phyloP scores from a whole-genome alignment of 1,140 invertebrate genomes.

The Megalopta genalis region DNA sequence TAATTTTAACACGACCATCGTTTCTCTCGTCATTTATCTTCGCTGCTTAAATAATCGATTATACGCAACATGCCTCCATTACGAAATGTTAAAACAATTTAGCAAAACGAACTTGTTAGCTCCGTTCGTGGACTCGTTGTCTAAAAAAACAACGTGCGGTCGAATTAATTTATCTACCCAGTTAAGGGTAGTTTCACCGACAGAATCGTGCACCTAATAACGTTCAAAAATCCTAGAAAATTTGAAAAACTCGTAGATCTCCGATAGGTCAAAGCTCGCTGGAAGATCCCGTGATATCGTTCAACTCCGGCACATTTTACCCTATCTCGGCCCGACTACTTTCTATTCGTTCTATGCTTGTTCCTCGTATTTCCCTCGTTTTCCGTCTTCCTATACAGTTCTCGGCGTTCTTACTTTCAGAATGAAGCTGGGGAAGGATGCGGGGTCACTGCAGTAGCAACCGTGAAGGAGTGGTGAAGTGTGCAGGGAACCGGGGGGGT shows the following conservation, averaged over 20 bases:
- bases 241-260: neutral
- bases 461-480: constrained; percentile 57
- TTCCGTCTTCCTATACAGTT: constrained; percentile 42
- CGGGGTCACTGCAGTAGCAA: constrained; percentile 64
- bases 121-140: too few species aligned
- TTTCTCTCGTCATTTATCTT: too few species aligned
- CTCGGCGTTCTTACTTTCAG: constrained; percentile 60
- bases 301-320: constrained; percentile 23
- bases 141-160: too few species aligned
- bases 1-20: too few species aligned
- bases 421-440: constrained; percentile 62
- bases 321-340: constrained; percentile 26
- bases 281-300: constrained; percentile 63
- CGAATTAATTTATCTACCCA: too few species aligned
- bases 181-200: too few species aligned
- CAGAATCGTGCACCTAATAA: too few species aligned
- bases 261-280: neutral
- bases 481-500: constrained; percentile 31
- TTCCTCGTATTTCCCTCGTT: constrained; percentile 49
- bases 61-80: too few species aligned
- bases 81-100: too few species aligned
- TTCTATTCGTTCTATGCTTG: constrained; percentile 18
- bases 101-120: too few species aligned
- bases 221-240: neutral
- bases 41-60: too few species aligned